phyloP scores from a whole-genome alignment of 2,797 vertebrate genomes.

The Telmatherina bonti region DNA sequence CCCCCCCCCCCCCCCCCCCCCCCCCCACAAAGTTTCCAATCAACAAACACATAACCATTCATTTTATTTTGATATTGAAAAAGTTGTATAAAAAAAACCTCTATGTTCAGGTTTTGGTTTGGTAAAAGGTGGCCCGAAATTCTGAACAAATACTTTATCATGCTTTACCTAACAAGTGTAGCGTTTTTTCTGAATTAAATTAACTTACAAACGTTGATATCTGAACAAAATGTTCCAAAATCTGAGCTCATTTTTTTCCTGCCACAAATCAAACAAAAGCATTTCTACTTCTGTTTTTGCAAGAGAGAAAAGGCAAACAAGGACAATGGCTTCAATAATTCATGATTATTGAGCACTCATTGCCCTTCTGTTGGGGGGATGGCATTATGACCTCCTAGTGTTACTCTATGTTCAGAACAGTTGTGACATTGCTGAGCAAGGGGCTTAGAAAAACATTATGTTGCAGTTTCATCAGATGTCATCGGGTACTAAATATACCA shows the following conservation, averaged over 20 bases:
- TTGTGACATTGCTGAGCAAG: slow-evolving; percentile 2
- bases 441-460: not conserved
- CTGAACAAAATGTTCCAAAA: slow-evolving; percentile 20
- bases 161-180: too few relatives aligned
- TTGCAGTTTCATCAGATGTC: slow-evolving; percentile 15
- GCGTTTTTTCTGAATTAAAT: not conserved
- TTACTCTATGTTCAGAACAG: slow-evolving; percentile 26
- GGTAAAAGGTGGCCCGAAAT: not conserved
- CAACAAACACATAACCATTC: too few relatives aligned
- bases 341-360: slow-evolving; percentile 64
- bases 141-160: not conserved
- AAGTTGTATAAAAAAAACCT: not conserved
- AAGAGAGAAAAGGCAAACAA: slow-evolving; percentile 35
- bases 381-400: slow-evolving; percentile 48
- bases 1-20: too few relatives aligned
- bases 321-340: slow-evolving; percentile 74
- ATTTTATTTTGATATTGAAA: too few relatives aligned
- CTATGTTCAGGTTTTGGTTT: not conserved
- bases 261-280: slow-evolving; percentile 1
- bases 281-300: slow-evolving; percentile 9
- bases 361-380: slow-evolving; percentile 20
- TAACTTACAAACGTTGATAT: not conserved
- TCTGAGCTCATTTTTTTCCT: slow-evolving; percentile 6
- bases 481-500: slow-evolving; percentile 1
- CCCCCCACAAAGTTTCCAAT: too few relatives aligned